Base-by-base conservation (phyloP, 1,140 invertebrate species). In the Trissolcus basalis region DNA sequence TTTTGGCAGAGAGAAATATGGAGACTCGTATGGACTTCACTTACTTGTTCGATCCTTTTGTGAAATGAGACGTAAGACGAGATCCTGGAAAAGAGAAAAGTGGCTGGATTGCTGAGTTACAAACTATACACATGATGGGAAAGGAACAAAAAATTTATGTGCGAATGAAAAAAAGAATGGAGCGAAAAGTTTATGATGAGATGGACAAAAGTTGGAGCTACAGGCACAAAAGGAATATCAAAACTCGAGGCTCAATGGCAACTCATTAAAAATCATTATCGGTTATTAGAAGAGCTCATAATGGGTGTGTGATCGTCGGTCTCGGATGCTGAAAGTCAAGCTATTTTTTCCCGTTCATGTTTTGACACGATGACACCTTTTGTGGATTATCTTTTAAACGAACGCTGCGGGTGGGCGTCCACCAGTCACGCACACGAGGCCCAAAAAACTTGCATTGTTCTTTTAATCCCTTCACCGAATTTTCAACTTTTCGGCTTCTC, bases 341-440 rank as follows among this genome's bases (percentile, higher is more conserved):
- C 67, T 65, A 83, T 77, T 79, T 69, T 70, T 69, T 36, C 67
- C 59, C 47, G 63, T 67, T 55, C 54, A 54, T 84, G 85, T 87
- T 88, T 87, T 88, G 84, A 88, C 86, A 86, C 79, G 80, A 84
- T 77, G 80, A 81, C 80, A 86, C 81, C 83, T 85, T 75, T 48
- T 67, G 19, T 75, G 77, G 84, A 82, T 86, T 85, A 87, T 85
- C 85, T 82, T 78, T 86, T 86, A 84, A 88, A 87, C 80, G 82
- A 79, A 55, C 80, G 13, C 80, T 14, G 70, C 81, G 82, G 82
- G 83, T 83, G 85, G 85, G 77, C 82, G 45, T 72, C 70, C 39
- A 64, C 70, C 19, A 63, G 77, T 49, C 65, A 80, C 79, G 79
- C 77, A 58, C 58, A 63, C 51, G 51, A 60, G 61, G 69, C 61